Conservation (phyloP, 2,113 vertebrate genomes). For the Lasiurus cinereus region DNA sequence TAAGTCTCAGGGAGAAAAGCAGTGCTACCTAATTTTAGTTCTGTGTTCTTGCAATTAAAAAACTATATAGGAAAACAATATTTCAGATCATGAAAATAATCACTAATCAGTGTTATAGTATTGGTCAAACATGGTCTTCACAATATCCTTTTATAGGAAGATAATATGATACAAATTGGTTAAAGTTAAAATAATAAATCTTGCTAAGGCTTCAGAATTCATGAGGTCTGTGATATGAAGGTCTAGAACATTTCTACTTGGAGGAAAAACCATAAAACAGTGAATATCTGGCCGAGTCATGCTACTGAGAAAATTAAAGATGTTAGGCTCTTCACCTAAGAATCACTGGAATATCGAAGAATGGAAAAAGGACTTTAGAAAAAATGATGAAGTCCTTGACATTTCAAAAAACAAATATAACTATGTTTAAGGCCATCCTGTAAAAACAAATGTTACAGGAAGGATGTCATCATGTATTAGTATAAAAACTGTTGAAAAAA, state of each 20-base stretch:
- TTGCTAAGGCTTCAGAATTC: background rate
- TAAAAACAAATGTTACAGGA: conserved; percentile 10
- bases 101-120: background rate
- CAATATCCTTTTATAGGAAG: background rate
- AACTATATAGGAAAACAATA: background rate
- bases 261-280: background rate
- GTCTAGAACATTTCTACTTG: background rate
- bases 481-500: conserved; percentile 39
- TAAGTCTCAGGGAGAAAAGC: background rate
- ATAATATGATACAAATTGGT: background rate
- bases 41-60: background rate
- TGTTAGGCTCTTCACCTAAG: background rate
- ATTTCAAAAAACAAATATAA: background rate
- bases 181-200: conserved; percentile 9
- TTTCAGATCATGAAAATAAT: conserved; percentile 32
- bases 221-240: background rate
- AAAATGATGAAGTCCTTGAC: background rate
- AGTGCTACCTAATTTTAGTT: background rate
- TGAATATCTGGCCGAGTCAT: background rate
- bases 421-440: conserved; percentile 22
- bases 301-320: background rate
- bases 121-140: background rate
- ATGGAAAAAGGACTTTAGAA: background rate
- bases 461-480: background rate
- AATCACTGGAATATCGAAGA: background rate